Conservation (phyloP, 2,888 invertebrate genomes). For the Digitonthophagus gazella region DNA sequence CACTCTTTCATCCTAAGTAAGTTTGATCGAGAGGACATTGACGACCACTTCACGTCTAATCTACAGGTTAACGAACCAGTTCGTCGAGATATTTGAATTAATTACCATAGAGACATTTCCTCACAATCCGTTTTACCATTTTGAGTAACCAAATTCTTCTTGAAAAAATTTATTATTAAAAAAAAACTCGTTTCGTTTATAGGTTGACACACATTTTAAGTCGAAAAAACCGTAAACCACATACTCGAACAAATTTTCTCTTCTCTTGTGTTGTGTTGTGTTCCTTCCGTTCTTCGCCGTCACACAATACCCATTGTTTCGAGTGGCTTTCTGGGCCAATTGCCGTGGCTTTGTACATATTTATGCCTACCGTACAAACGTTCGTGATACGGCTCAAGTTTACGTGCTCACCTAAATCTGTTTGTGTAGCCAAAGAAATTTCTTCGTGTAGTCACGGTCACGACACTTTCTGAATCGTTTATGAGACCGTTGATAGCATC, state of each 20-base stretch:
- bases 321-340: neutral
- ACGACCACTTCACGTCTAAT: too few species aligned
- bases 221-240: neutral
- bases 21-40: too few species aligned
- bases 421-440: neutral
- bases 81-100: too few species aligned
- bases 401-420: neutral
- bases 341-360: neutral
- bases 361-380: too few species aligned
- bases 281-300: neutral
- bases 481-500: too few species aligned
- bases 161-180: too few species aligned
- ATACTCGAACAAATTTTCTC: neutral
- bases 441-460: neutral
- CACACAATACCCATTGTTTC: neutral
- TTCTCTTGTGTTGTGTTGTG: neutral
- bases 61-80: too few species aligned
- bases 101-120: too few species aligned
- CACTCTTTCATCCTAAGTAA: too few species aligned
- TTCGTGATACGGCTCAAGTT: neutral
- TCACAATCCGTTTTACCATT: neutral
- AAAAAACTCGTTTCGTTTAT: neutral
- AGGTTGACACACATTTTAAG: neutral
- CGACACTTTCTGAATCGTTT: neutral
- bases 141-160: too few species aligned